phyloP scores from a whole-genome alignment of 2,888 invertebrate species.

The Hirtodrosophila trivittata region DNA sequence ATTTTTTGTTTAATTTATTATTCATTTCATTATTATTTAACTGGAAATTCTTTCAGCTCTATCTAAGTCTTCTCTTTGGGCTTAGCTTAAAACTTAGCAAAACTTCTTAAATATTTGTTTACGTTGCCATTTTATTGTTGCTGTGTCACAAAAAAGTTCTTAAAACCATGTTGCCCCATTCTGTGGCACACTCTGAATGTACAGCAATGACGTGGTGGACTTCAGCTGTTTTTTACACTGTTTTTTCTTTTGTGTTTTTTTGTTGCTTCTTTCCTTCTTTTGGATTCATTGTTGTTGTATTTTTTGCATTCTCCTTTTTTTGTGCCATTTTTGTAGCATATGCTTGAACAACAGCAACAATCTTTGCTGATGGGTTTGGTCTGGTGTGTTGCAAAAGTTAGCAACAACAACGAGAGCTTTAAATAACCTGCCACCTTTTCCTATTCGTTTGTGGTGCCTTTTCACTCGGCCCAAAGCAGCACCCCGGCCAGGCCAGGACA shows the following conservation, averaged over 20 bases:
- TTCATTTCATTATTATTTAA: no score
- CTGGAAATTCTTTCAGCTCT: no score
- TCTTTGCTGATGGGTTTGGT: constrained; percentile 40
- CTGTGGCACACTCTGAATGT: no score
- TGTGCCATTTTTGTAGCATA: constrained; percentile 21
- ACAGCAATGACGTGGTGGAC: no score
- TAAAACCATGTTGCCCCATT: no score
- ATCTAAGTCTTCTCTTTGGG: no score
- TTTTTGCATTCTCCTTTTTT: constrained; percentile 20
- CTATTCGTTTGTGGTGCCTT: background rate
- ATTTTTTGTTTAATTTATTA: no score
- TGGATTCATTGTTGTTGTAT: constrained; percentile 3
- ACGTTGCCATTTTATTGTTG: no score
- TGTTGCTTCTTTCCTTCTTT: constrained; percentile 13
- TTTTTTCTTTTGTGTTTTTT: constrained; percentile 1
- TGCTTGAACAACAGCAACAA: constrained; percentile 12
- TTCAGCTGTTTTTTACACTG: constrained; percentile 11
- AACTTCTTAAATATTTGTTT: no score
- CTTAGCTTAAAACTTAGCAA: no score
- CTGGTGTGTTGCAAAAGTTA: constrained; percentile 47
- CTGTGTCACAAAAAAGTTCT: no score
- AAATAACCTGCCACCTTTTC: constrained; percentile 39
- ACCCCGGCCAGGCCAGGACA: no score
- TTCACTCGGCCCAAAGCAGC: background rate
- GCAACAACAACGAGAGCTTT: constrained; percentile 37